Percentiles rank a stretch among this genome's conserved stretches.
These are phyloP conservation scores for Frankliniella fusca DNA, from an alignment of 2,888 invertebrate genomes.

Conservation along the genomic window DNA sequence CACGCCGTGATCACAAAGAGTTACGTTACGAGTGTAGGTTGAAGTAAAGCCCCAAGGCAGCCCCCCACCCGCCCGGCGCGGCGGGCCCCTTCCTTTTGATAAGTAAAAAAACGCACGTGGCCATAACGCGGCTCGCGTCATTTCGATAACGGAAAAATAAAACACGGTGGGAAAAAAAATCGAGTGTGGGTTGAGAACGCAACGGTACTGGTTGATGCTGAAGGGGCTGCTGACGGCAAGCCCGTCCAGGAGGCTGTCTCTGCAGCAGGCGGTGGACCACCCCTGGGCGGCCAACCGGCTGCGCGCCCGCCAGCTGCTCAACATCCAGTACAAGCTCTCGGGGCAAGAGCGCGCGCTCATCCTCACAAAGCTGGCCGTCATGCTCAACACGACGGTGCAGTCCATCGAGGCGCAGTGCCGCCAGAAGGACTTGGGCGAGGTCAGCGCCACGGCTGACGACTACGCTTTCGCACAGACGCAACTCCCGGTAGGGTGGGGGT, in stretches of 20 bases:
- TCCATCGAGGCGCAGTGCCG: conserved; percentile 20
- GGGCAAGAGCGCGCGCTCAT: conserved; percentile 5
- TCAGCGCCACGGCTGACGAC: not conserved
- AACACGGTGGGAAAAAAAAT: too few species aligned
- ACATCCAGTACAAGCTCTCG: conserved; percentile 8
- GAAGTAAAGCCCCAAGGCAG: too few species aligned
- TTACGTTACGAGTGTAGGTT: too few species aligned
- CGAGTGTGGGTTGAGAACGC: too few species aligned
- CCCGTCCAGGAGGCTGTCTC: not conserved
- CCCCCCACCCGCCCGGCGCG: too few species aligned
- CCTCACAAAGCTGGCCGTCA: conserved; percentile 2
- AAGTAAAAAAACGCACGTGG: too few species aligned
- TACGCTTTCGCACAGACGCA: not conserved
- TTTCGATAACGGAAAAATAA: too few species aligned
- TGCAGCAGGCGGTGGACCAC: not conserved
- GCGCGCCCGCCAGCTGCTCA: conserved; percentile 14
- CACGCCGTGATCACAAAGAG: too few species aligned
- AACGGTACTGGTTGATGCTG: not conserved
- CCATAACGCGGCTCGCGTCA: too few species aligned
- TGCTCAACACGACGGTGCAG: conserved; percentile 4
- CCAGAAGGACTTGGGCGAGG: not conserved
- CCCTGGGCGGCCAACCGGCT: conserved; percentile 2
- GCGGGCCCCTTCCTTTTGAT: too few species aligned
- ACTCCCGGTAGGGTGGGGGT: not conserved
- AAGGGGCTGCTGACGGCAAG: conserved; percentile 4